A percentile compares a stretch with the other conserved stretches of the same genome.
These are phyloP conservation scores for Craniophora ligustri DNA, from an alignment of 2,888 invertebrate species.

Conservation along the genomic window DNA sequence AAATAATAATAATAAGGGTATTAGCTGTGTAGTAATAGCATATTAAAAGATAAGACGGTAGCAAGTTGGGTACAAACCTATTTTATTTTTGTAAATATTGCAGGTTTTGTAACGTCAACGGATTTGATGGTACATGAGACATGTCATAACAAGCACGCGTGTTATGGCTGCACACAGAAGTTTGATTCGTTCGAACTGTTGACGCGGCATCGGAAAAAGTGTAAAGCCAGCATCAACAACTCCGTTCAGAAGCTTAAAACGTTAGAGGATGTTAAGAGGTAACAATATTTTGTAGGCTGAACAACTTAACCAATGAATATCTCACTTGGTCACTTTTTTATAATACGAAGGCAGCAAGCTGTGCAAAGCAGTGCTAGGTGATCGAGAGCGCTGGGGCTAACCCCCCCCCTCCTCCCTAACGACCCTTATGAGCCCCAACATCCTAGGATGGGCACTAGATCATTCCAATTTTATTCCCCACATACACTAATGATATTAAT, in stretches of 20 bases:
- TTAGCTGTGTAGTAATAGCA: no score
- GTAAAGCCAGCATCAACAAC: conserved; percentile 59
- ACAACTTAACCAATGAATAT: background rate
- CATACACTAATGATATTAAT: no score
- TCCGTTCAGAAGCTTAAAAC: conserved; percentile 64
- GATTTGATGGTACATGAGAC: conserved; percentile 82
- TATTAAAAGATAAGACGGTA: no score
- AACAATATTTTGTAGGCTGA: background rate
- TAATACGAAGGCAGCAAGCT: no score
- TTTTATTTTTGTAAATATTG: background rate
- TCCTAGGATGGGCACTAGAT: no score
- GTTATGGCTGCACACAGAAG: conserved; percentile 75
- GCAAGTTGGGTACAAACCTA: background rate
- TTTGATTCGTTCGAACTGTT: conserved; percentile 72
- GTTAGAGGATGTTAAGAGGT: conserved; percentile 74
- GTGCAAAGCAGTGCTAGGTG: no score
- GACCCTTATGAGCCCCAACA: no score
- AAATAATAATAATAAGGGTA: no score
- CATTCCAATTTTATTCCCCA: no score
- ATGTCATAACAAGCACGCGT: conserved; percentile 75
- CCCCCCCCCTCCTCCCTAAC: no score
- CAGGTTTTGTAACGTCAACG: conserved; percentile 78
- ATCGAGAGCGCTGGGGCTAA: no score
- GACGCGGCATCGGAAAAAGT: conserved; percentile 66
- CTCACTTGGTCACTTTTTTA: no score